A percentile compares a stretch with the other conserved stretches of the same genome.
Conservation (phyloP, 2,113 vertebrate genomes). For the Neolamprologus hecqui region DNA sequence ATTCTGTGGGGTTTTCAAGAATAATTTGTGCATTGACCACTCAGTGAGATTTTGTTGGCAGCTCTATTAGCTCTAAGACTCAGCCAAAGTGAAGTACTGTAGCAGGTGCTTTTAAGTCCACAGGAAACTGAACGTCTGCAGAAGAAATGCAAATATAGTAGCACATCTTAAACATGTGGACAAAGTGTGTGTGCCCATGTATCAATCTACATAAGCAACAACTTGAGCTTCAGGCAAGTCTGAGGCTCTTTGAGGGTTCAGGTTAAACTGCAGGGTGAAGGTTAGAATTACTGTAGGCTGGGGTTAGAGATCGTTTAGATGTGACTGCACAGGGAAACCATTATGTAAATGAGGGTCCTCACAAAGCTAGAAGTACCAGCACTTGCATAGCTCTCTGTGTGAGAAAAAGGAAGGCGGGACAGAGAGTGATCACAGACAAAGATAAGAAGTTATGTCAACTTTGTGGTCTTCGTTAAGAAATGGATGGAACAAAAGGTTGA, state of each 20-base stretch:
- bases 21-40: neutral
- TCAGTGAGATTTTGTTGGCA: neutral
- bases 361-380: neutral
- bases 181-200: neutral
- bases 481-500: neutral
- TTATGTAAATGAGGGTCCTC: neutral
- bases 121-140: neutral
- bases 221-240: neutral
- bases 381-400: neutral
- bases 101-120: neutral
- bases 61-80: neutral
- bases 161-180: neutral
- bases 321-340: neutral
- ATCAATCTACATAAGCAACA: neutral
- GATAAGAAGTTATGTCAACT: constrained; percentile 32
- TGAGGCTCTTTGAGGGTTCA: neutral
- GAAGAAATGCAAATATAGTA: neutral
- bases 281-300: neutral
- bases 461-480: constrained; percentile 26
- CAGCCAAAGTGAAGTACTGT: neutral
- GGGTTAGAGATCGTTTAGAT: neutral
- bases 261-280: neutral
- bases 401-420: neutral
- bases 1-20: neutral
- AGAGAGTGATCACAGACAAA: constrained; percentile 22